Evolutionary conservation across 2,888 invertebrate genomes (phyloP).

Genomic region (Pegoplata infirma): DNA sequence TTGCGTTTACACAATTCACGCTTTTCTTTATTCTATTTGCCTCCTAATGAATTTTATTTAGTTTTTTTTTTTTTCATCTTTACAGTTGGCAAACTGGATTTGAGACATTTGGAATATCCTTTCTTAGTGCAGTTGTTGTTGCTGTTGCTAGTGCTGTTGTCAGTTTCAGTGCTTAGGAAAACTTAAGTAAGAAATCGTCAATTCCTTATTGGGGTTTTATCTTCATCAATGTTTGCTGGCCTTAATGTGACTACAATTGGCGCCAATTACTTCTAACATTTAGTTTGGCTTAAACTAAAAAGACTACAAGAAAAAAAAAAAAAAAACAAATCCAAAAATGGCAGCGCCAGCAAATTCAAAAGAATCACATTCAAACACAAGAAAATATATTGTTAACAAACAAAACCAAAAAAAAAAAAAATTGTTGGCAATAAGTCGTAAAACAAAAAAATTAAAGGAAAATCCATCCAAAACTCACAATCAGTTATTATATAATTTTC

Average conservation of each 20-base stretch:
- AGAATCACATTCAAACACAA: slow-evolving; percentile 42
- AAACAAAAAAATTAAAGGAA: slow-evolving; percentile 15
- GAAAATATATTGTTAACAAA: slow-evolving; percentile 4
- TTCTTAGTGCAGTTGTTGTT: neutral
- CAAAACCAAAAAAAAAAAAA: neutral
- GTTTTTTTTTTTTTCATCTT: neutral
- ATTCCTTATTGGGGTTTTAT: slow-evolving; percentile 50
- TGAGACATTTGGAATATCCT: too few relatives aligned
- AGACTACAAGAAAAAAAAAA: slow-evolving; percentile 1
- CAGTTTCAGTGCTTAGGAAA: slow-evolving; percentile 13
- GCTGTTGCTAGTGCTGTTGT: neutral
- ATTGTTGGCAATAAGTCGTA: neutral
- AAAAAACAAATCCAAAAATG: slow-evolving; percentile 41
- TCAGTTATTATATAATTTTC: slow-evolving; percentile 49
- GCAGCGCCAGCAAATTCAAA: slow-evolving; percentile 58
- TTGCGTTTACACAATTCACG: slow-evolving; percentile 1
- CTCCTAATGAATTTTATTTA: neutral
- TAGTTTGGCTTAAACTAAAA: slow-evolving; percentile 39
- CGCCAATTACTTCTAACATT: slow-evolving; percentile 58
- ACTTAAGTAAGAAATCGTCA: slow-evolving; percentile 50
- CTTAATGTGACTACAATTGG: slow-evolving; percentile 59
- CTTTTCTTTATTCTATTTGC: neutral
- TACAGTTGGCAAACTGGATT: neutral
- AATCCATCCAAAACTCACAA: neutral
- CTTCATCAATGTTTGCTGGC: slow-evolving; percentile 47